Percentiles rank a stretch among this genome's conserved stretches.
Evolutionary conservation across 2,797 vertebrate species (phyloP).

Genomic region (Argyrosomus regius): DNA sequence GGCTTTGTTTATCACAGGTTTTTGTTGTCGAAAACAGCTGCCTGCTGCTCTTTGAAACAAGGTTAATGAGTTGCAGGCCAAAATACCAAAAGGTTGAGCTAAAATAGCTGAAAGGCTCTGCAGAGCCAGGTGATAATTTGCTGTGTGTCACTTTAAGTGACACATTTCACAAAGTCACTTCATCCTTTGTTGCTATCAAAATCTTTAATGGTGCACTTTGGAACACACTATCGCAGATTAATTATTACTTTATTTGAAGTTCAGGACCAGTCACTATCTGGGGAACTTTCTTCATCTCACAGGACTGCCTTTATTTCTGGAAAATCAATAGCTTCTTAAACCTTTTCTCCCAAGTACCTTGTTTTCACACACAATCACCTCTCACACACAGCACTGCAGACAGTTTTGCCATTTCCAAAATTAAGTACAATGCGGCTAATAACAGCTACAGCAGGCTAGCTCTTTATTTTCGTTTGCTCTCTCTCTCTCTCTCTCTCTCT

Average conservation of each 20-base stretch:
- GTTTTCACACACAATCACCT: slow-evolving; percentile 21
- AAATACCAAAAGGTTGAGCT: neutral
- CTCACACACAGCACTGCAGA: slow-evolving; percentile 9
- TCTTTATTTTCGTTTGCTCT: slow-evolving; percentile 33
- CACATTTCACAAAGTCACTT: neutral
- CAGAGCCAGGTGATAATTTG: neutral
- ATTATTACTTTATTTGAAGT: neutral
- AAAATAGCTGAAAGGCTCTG: neutral
- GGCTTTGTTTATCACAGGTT: neutral
- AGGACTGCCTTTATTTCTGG: neutral
- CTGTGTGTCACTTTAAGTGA: neutral
- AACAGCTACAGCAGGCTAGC: neutral
- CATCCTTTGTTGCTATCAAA: neutral
- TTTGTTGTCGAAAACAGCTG: neutral
- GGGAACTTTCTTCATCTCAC: neutral
- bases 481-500: slow-evolving; percentile 6
- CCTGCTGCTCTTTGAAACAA: too few relatives aligned
- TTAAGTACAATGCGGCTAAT: slow-evolving; percentile 24
- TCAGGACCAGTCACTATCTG: neutral
- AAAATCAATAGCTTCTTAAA: neutral
- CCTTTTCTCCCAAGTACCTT: neutral
- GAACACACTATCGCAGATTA: neutral
- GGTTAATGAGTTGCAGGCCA: neutral
- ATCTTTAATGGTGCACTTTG: neutral
- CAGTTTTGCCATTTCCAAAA: slow-evolving; percentile 14